phyloP scores from a whole-genome alignment of 2,113 vertebrate species.

The Perca fluviatilis region DNA sequence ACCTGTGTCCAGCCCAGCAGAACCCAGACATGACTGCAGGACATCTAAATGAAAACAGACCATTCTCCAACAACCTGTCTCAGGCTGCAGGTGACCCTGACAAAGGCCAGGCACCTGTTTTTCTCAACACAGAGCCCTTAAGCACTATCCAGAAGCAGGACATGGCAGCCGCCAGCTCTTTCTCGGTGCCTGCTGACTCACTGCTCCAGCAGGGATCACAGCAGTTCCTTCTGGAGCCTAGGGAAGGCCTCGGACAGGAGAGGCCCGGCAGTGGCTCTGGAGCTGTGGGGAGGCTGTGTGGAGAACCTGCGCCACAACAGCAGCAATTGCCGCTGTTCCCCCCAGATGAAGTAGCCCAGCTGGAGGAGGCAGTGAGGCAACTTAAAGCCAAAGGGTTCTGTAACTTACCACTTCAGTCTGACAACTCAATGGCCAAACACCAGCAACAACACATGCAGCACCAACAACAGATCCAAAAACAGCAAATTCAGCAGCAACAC shows the following conservation, averaged over 20 bases:
- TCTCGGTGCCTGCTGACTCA: slow-evolving; percentile 88
- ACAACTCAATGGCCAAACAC: slow-evolving; percentile 87
- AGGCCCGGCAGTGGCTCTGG: slow-evolving; percentile 71
- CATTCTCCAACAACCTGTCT: slow-evolving; percentile 87
- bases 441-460: slow-evolving; percentile 91
- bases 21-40: slow-evolving; percentile 84
- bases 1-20: slow-evolving; percentile 87
- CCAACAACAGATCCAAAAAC: slow-evolving; percentile 88
- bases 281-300: slow-evolving; percentile 75
- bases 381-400: slow-evolving; percentile 92
- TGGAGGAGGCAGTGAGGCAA: slow-evolving; percentile 95
- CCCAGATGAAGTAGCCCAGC: slow-evolving; percentile 89
- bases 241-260: slow-evolving; percentile 88
- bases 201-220: slow-evolving; percentile 90
- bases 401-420: slow-evolving; percentile 88
- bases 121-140: slow-evolving; percentile 86
- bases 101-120: slow-evolving; percentile 87
- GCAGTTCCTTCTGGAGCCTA: slow-evolving; percentile 85
- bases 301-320: slow-evolving; percentile 86
- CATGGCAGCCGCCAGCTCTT: slow-evolving; percentile 86
- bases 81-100: slow-evolving; percentile 89
- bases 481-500: slow-evolving; percentile 89
- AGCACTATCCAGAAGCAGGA: slow-evolving; percentile 93
- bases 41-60: slow-evolving; percentile 83
- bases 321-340: slow-evolving; percentile 91